Evolutionary conservation across 2,797 vertebrate genomes (phyloP), one percentile per base, ranked within the genome.

Genomic region (Sternotherus odoratus): DNA sequence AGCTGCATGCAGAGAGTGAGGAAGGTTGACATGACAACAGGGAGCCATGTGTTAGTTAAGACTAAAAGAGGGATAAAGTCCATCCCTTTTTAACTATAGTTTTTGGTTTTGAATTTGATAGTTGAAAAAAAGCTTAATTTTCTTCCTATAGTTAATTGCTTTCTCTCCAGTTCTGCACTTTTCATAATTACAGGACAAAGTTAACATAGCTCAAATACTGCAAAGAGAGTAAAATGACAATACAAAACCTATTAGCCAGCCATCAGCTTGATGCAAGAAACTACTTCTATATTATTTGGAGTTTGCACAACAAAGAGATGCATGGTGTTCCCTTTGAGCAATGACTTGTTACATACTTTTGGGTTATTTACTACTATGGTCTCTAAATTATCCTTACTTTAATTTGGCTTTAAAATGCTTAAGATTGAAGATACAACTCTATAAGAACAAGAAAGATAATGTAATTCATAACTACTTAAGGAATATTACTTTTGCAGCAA

Each of bases 1-100:
- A 2, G 3, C 1, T 1, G 54, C 3, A 0, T 1, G 0, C 0
- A 8, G 6, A 26, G 16, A n/a, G 60, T 3, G 3, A 81, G 2
- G 83, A 5, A 9, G 77, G 63, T 4, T 6, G 10, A 33, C 2
- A 8, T 8, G 63, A 8, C 91, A 88, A 10, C 43, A 85, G 56
- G 5, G 11, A 30, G 39, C 82, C 48, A 54, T 21, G 10, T 21
- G 23, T 1, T 24, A 17, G 21, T 79, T 17, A 33, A 63, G 78
- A 4, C 0, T 30, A 9, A 51, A 66, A 26, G 6, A 77, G 56
- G 8, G n/a, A 72, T 72, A 49, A 87, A 48, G 3, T 4, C 11
- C 48, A 23, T 33, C n/a, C 1, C 12, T 82, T 77, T 1, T 1
- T 72, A 87, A 2, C 3, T 16, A 33, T 0, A 39, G 21, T 43